A percentile compares a stretch with the other conserved stretches of the same genome.
Evolutionary conservation across 1,140 invertebrate species (phyloP).

Genomic region (Musca vetustissima): DNA sequence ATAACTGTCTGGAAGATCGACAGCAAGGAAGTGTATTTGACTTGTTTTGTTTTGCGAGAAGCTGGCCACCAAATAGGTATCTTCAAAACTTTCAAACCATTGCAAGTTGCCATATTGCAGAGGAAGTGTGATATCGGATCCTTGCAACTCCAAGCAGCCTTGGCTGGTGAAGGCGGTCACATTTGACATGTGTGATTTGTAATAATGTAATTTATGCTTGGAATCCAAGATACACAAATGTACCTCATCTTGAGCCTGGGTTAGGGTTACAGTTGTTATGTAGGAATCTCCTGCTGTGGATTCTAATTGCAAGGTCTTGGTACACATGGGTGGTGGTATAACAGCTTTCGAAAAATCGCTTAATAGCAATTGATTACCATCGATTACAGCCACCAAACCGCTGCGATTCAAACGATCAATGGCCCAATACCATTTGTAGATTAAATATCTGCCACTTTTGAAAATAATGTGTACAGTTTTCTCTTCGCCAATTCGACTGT

Average conservation of each 20-base stretch:
- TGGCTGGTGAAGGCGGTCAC: background rate
- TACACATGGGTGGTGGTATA: constrained; percentile 82
- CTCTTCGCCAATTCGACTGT: constrained; percentile 59
- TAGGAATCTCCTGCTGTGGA: constrained; percentile 40
- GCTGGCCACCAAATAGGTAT: constrained; percentile 3
- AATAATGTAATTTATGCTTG: background rate
- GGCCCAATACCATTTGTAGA: constrained; percentile 50
- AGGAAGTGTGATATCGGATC: background rate
- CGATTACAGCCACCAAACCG: constrained; percentile 73
- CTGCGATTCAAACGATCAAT: constrained; percentile 45
- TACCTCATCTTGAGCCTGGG: background rate
- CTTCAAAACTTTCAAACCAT: constrained; percentile 13
- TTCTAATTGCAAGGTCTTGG: constrained; percentile 61
- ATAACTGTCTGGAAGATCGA: background rate
- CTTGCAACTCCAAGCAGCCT: background rate
- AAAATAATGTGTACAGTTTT: constrained; percentile 65
- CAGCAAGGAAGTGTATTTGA: background rate
- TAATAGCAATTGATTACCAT: constrained; percentile 72
- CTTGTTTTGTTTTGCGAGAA: background rate
- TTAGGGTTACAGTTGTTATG: constrained; percentile 59
- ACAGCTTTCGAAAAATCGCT: constrained; percentile 73
- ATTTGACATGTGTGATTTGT: background rate
- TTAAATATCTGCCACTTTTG: constrained; percentile 59
- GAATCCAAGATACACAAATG: constrained; percentile 35
- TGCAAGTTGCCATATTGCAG: constrained; percentile 8